These are phyloP conservation scores for Telmatochromis sp. DNA, from an alignment of 2,113 vertebrate species.

Conservation along the genomic window DNA sequence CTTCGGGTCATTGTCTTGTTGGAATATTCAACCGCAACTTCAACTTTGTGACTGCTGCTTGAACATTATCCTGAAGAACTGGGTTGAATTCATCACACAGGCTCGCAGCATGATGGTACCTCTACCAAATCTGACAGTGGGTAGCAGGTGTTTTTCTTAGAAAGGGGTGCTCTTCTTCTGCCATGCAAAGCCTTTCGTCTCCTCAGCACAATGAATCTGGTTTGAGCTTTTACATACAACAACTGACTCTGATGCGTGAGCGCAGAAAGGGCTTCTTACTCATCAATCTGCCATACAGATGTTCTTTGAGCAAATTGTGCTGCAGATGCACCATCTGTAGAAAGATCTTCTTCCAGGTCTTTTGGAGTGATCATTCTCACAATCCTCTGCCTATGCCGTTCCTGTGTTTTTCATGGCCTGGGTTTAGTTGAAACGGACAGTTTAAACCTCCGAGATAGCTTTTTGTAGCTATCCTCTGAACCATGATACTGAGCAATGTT, in stretches of 20 bases:
- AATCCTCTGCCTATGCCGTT: not conserved
- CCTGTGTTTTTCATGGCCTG: not conserved
- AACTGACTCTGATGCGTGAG: not conserved
- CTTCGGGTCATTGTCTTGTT: not conserved
- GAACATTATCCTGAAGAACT: not conserved
- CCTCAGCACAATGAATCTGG: not conserved
- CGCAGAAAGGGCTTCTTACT: not conserved
- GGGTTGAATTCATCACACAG: not conserved
- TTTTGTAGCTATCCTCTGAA: not conserved
- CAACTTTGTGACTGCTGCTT: not conserved
- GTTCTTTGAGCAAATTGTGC: not conserved
- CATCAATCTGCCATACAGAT: not conserved
- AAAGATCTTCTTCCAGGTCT: not conserved
- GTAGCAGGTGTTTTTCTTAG: not conserved
- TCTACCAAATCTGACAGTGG: not conserved
- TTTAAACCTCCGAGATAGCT: not conserved
- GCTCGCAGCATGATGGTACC: not conserved
- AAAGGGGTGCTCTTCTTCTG: not conserved
- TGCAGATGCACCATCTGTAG: not conserved
- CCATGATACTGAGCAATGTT: not conserved
- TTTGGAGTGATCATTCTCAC: not conserved
- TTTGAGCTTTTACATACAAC: not conserved
- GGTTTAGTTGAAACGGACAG: not conserved
- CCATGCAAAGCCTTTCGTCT: not conserved
- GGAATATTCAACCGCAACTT: not conserved